Evolutionary conservation across 2,797 vertebrate species (phyloP), one percentile per base, ranked within the genome.

Genomic region (Arctocebus calabarensis): DNA sequence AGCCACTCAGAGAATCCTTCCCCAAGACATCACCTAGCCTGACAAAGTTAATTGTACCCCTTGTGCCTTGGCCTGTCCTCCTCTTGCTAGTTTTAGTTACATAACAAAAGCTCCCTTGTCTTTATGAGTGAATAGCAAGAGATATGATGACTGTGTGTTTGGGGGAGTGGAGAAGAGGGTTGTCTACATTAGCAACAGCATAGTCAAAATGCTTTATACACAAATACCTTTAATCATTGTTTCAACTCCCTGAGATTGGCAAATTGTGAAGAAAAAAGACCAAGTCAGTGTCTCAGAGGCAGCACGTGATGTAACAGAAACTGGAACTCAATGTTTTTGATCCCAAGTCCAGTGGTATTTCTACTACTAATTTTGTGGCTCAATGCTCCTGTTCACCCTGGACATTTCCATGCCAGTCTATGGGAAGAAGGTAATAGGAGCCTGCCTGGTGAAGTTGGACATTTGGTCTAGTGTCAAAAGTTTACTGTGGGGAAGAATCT

Each of bases 401-500:
- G 91, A 43, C 20, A 29, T 87, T 79, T 78, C 29, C 57, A 59
- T 82, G 59, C 27, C 55, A 86, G 0, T 93, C 77, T 48, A 34
- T 81, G 85, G 55, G 43, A 77, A 84, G 64, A 84, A 71, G 81
- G 55, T 64, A 83, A 77, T 29, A 85, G 45, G 37, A 89, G 12
- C 61, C 45, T 86, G 29, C 43, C 34, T 93, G 79, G 55, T 87
- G 37, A 66, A 73, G 27, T 77, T 62, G 40, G 64, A 61, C 59
- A 91, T n/a, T 91, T 91, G 40, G 64, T 45, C 77, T 85, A 29
- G 74, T 77, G 75, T 87, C 81, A 95, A 59, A 83, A 90, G 23
- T 70, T 90, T 74, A 61, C 40, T 43, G 19, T 84, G 61, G 52
- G 16, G 92, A 74, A 68, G 70, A 71, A 81, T 95, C 62, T 91